Evolutionary conservation across 1,140 invertebrate species (phyloP), one percentile per base, ranked within the genome.

Genomic region (Halesus radiatus): DNA sequence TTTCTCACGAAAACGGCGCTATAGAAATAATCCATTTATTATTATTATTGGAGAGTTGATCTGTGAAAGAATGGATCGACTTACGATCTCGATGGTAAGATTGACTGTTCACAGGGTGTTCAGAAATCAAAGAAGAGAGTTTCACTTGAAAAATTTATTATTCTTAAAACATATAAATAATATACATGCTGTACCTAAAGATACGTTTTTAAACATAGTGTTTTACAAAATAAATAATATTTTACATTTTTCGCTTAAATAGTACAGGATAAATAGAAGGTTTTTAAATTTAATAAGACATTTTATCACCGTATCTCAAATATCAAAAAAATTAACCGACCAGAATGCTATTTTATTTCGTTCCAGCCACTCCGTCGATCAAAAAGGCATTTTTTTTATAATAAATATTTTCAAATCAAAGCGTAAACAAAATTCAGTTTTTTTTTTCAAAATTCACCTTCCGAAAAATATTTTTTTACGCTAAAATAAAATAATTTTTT

Each of bases 161-260:
- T 74, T 58, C 53, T 58, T 74, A 74, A 56, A 37, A 74, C 72
- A 74, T 45, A 37, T 52, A 72, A 50, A 23, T 50, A 53, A 53
- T 23, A 50, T 72, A 26, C 53, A 20, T 29, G 26, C 13, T 50
- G n/a, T 66, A 29, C n/a, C 22, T 16, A 23, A 7, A n/a, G n/a
- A 56, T 54, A 73, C 50, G 68, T 70, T 53, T 29, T 29, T 79
- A 77, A 80, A 80, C 78, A 82, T 77, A 78, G 73, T 79, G 80
- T 82, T 82, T 80, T 82, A 79, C 78, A 82, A 82, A 82, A 82
- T 82, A 82, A 82, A 82, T 82, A 82, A 80, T 79, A 79, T 82
- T 82, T 82, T 74, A 82, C 78, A 82, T 29, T 72, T 29, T 73
- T 72, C 29, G 13, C 52, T 54, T 74, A 18, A 78, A 76, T 52